Evolutionary conservation across 1,140 invertebrate genomes (phyloP), one percentile per base, ranked within the genome.

Genomic region (Drosophila burlai): DNA sequence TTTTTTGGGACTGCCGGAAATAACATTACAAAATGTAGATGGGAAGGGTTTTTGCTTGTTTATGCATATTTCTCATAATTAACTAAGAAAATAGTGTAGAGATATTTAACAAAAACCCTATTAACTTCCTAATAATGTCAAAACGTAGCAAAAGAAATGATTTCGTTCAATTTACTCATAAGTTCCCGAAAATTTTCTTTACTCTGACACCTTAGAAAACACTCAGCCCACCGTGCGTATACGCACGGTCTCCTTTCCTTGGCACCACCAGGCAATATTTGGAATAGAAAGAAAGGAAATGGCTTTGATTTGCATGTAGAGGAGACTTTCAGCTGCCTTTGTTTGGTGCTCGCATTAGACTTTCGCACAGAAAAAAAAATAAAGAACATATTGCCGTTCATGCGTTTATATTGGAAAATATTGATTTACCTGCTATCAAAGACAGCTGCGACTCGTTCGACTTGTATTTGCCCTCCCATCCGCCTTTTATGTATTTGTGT

Each of bases 341-440:
- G 83, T 85, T 67, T 79, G 69, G 31, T 11, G 9, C 21, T 24
- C 36, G 15, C 59, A 64, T 40, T 78, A 75, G 74, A 66, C 55
- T 81, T 75, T 65, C 13, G 47, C 55, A 11, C 21, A 43, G 26
- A 52, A 47, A 54, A 47, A 54, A 43, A 50, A 67, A 74, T 57
- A 61, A 10, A n/a, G n/a, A 47, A 61, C 67, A 82, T 77, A 71
- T 83, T 77, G 73, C 69, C 73, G 29, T 69, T 76, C 75, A 81
- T 80, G 67, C 72, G 83, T 87, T 87, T 82, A 81, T 83, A 87
- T 90, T 90, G 85, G 75, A 90, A 90, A 84, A 82, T 89, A 89
- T 89, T 89, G 85, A 89, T 89, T 89, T 90, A 89, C 85, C 85
- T 85, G 85, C 85, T 67, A 90, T 81, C 85, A 90, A 84, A 81